Percentiles rank a stretch among this genome's conserved stretches.
Conservation (phyloP, 2,888 invertebrate species). For the Eupithecia inturbata region DNA sequence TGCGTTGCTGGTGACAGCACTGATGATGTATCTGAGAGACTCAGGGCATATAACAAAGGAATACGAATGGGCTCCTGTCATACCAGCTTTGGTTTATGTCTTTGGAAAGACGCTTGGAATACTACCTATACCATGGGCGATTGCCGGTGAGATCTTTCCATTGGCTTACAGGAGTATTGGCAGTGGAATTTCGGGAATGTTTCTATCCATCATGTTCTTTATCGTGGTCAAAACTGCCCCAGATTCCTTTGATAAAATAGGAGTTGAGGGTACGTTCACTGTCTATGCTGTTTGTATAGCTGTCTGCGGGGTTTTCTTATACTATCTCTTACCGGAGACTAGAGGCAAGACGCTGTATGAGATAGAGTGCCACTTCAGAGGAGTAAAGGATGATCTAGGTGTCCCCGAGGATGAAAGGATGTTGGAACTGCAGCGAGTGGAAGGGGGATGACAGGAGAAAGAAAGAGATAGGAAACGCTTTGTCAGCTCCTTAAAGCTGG, state of each 20-base stretch:
- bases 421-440: constrained; percentile 70
- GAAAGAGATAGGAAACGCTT: constrained; percentile 58
- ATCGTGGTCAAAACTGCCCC: constrained; percentile 87
- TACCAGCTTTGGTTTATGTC: constrained; percentile 82
- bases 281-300: constrained; percentile 83
- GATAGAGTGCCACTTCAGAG: constrained; percentile 85
- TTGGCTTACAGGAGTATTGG: constrained; percentile 86
- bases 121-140: constrained; percentile 88
- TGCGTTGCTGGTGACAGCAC: constrained; percentile 80
- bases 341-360: constrained; percentile 87
- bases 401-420: constrained; percentile 67
- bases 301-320: constrained; percentile 84
- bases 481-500: constrained; percentile 58
- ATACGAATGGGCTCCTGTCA: constrained; percentile 75
- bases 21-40: constrained; percentile 70
- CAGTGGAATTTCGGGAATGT: constrained; percentile 86
- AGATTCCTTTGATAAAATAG: constrained; percentile 77
- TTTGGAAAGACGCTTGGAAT: constrained; percentile 85
- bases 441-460: constrained; percentile 65
- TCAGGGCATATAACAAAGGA: constrained; percentile 62
- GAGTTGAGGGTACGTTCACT: constrained; percentile 84
- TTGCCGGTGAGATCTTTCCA: constrained; percentile 89
- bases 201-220: constrained; percentile 86
- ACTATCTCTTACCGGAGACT: constrained; percentile 87
- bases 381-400: constrained; percentile 51